These are phyloP conservation scores for Proteles cristata DNA, from an alignment of 2,113 vertebrate species.

Conservation along the genomic window DNA sequence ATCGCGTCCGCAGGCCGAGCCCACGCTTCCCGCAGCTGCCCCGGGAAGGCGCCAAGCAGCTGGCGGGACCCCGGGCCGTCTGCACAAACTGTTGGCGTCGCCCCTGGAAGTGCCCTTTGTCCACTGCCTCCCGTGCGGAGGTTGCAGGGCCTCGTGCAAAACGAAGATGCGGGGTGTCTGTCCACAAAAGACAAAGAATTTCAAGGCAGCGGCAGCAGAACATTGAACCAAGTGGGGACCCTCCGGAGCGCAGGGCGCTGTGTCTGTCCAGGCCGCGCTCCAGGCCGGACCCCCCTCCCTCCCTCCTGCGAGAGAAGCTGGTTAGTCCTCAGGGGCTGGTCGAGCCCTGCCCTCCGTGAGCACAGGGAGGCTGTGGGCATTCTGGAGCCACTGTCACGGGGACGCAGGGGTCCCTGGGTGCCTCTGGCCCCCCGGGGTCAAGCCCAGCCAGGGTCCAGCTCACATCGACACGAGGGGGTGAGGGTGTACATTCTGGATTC, in stretches of 20 bases:
- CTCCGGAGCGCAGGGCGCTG: fast-evolving
- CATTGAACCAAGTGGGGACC: fast-evolving
- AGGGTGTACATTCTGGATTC: background rate
- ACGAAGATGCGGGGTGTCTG: background rate
- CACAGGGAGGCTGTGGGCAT: background rate
- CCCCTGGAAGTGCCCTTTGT: background rate
- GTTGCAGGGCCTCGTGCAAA: background rate
- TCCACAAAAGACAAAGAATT: background rate
- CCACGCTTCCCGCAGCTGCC: background rate
- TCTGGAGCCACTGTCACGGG: fast-evolving
- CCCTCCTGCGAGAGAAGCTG: background rate
- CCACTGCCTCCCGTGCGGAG: background rate
- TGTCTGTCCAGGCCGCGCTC: fast-evolving
- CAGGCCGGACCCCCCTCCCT: fast-evolving
- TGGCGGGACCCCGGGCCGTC: background rate
- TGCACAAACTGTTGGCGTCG: fast-evolving
- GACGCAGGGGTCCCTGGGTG: background rate
- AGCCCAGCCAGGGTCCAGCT: background rate
- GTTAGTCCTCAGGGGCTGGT: no score
- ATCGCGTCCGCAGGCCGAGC: fast-evolving
- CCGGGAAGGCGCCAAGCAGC: background rate
- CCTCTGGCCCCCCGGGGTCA: background rate
- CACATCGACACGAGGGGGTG: fast-evolving
- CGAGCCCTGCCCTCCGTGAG: background rate
- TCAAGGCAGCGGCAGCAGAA: background rate